A percentile compares a stretch with the other conserved stretches of the same genome.
Evolutionary conservation across 2,888 invertebrate genomes (phyloP).

Genomic region (Coelinius sp.): DNA sequence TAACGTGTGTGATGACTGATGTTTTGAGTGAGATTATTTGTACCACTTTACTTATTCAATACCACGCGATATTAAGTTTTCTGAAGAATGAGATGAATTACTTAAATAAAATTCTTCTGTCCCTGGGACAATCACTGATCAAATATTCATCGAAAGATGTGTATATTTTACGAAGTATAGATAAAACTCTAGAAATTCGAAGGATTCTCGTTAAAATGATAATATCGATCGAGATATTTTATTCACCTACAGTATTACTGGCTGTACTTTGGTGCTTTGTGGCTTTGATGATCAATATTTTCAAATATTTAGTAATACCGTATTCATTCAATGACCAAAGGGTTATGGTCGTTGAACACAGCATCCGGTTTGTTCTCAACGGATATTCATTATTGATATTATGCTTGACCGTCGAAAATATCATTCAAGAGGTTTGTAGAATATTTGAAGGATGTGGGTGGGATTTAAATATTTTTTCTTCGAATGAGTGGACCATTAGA

Average conservation of each 20-base stretch:
- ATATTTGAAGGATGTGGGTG: background rate
- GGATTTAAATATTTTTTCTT: background rate
- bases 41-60: background rate
- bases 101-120: background rate
- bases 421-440: background rate
- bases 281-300: background rate
- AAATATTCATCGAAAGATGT: background rate
- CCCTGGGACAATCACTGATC: background rate
- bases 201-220: background rate
- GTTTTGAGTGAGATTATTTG: background rate
- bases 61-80: background rate
- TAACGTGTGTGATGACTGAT: background rate
- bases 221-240: background rate
- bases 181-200: background rate
- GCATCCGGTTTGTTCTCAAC: background rate
- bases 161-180: background rate
- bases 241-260: background rate
- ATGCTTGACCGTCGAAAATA: background rate
- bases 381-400: background rate
- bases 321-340: background rate
- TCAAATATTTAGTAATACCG: background rate
- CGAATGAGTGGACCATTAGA: too few species aligned
- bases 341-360: background rate
- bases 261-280: background rate
- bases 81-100: background rate